phyloP scores from a whole-genome alignment of 2,888 invertebrate species.

The Iselma pallidipennis region DNA sequence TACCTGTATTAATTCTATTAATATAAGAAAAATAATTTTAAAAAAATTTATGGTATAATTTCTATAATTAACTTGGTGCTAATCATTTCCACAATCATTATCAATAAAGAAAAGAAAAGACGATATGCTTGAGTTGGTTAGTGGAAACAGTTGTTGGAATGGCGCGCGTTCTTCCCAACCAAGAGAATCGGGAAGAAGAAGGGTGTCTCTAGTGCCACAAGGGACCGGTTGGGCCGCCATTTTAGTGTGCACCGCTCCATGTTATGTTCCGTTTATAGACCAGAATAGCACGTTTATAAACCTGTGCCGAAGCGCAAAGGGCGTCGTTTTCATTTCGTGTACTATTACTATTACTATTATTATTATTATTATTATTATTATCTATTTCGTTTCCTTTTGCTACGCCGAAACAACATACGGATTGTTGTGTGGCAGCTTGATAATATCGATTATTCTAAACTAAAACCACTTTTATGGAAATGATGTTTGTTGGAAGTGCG shows the following conservation, averaged over 20 bases:
- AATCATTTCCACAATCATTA: too few relatives aligned
- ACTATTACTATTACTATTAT: too few relatives aligned
- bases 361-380: slow-evolving; percentile 55
- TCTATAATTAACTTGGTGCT: too few relatives aligned
- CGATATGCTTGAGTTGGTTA: not conserved
- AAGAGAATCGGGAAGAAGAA: slow-evolving; percentile 13
- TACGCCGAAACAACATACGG: slow-evolving; percentile 32
- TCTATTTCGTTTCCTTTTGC: slow-evolving; percentile 39
- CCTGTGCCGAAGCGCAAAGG: slow-evolving; percentile 53
- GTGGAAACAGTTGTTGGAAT: not conserved
- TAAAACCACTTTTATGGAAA: not conserved
- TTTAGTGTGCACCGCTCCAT: slow-evolving; percentile 48
- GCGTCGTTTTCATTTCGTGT: slow-evolving; percentile 54
- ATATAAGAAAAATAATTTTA: not conserved
- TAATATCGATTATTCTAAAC: slow-evolving; percentile 9
- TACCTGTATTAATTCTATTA: not conserved
- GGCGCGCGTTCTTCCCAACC: not conserved
- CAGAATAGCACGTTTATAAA: slow-evolving; percentile 55
- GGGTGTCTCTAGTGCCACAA: slow-evolving; percentile 43
- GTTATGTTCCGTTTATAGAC: slow-evolving; percentile 54
- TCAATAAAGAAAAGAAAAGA: not conserved
- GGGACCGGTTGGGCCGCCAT: slow-evolving; percentile 51
- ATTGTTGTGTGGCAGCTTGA: slow-evolving; percentile 10
- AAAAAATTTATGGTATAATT: too few relatives aligned
- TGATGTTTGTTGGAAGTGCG: not conserved